Percentiles rank a stretch among this genome's conserved stretches.
These are phyloP conservation scores for Apodemia duryi DNA, from an alignment of 2,888 invertebrate genomes.

Conservation along the genomic window DNA sequence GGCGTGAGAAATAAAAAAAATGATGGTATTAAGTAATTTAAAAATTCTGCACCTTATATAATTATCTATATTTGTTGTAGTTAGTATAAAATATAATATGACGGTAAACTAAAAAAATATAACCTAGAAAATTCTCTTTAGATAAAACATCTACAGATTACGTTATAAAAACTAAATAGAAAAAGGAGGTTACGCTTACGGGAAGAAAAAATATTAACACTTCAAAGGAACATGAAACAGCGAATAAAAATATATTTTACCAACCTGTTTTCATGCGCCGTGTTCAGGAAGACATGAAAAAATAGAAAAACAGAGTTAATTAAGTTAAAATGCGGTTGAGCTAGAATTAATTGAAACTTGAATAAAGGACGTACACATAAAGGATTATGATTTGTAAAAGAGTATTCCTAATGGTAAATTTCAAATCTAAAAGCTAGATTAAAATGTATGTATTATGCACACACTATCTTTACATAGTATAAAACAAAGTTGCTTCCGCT, in stretches of 20 bases:
- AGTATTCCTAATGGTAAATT: too few relatives aligned
- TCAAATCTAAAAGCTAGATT: too few relatives aligned
- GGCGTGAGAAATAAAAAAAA: too few relatives aligned
- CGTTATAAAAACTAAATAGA: slow-evolving; percentile 7
- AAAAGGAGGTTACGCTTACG: background rate
- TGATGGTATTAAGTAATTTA: too few relatives aligned
- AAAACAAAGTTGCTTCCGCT: too few relatives aligned
- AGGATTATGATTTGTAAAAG: background rate
- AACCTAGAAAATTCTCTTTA: slow-evolving; percentile 11
- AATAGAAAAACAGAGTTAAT: slow-evolving; percentile 35
- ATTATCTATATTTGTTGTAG: too few relatives aligned
- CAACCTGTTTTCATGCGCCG: slow-evolving; percentile 29
- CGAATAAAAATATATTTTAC: slow-evolving; percentile 1
- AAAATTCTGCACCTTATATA: too few relatives aligned
- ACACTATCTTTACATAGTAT: too few relatives aligned
- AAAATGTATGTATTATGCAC: too few relatives aligned
- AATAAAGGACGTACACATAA: background rate
- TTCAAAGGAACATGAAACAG: slow-evolving; percentile 10
- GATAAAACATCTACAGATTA: slow-evolving; percentile 7
- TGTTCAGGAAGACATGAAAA: slow-evolving; percentile 30
- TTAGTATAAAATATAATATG: too few relatives aligned
- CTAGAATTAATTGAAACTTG: slow-evolving; percentile 7
- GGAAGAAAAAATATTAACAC: slow-evolving; percentile 1
- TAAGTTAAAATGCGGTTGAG: slow-evolving; percentile 26
- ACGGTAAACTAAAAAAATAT: background rate